Percentiles rank a stretch among this genome's conserved stretches.
These are phyloP conservation scores for Chionoecetes opilio DNA, from an alignment of 1,140 invertebrate species.

Conservation along the genomic window DNA sequence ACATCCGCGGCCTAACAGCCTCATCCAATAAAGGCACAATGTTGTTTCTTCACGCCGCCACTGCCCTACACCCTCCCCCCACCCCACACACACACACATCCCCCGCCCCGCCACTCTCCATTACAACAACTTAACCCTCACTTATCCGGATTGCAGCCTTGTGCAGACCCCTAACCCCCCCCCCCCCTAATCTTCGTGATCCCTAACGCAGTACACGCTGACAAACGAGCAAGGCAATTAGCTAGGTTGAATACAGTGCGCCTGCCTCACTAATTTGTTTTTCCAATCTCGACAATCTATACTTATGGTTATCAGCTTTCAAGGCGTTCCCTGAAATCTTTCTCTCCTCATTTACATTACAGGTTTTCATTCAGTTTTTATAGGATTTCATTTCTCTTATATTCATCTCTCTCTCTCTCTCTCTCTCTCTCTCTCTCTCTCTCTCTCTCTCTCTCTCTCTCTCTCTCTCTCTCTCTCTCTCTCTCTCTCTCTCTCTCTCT, in stretches of 20 bases:
- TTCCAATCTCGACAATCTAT: background rate
- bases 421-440: constrained; percentile 27
- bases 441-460: background rate
- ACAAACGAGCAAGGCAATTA: no score
- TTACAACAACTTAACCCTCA: background rate
- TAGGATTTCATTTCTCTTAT: background rate
- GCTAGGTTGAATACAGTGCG: background rate
- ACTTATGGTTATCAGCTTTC: background rate
- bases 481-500: no score
- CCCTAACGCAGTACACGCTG: background rate
- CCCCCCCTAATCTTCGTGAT: background rate
- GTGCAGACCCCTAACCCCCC: background rate
- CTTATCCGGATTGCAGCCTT: background rate
- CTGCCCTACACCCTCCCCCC: background rate
- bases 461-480: background rate
- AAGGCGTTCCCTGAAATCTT: background rate
- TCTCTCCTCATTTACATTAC: background rate
- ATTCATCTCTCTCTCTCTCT: background rate
- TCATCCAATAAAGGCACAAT: background rate
- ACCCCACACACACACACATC: background rate
- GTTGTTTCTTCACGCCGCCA: background rate
- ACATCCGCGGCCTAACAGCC: background rate
- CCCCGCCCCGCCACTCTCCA: background rate
- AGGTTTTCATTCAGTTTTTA: background rate
- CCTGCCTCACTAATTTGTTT: background rate